Base-by-base conservation (phyloP, 2,797 vertebrate genomes). In the Pseudopleuronectes americanus region DNA sequence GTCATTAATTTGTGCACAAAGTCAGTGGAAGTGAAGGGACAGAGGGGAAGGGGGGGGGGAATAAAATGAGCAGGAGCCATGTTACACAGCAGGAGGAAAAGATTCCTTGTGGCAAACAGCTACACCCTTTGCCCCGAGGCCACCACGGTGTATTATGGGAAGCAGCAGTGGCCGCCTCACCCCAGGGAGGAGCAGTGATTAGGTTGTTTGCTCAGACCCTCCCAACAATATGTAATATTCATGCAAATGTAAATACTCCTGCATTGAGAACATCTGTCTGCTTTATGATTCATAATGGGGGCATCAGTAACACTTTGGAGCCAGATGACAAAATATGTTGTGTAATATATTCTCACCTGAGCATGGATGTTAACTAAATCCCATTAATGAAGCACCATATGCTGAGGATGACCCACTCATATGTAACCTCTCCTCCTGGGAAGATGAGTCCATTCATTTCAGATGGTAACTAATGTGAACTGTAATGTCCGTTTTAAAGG, bases 101-200 rank as follows among this genome's bases (percentile, higher is more conserved):
- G 31, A 65, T 87, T 79, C 75, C 88, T 77, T 12, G 73, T 57
- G 61, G 65, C 73, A 65, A 74, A 65, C 71, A 75, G 75, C 76
- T 80, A 81, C 85, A 86, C 86, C 90, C 83, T 77, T 87, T 88
- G 82, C 85, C 90, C 81, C 59, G 48, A 81, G 88, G 89, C 86
- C 79, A 80, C 51, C 76, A 78, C 47, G 69, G 64, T 81, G 89
- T 86, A 84, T 92, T 87, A 73, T 89, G 89, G 84, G 88, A 89
- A 80, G 63, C 47, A 60, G 81, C 75, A 78, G 69, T 77, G 54
- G 66, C 57, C 74, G 59, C 57, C 55, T 80, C 55, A 72, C 81
- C 68, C 67, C 6, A 21, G 78, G 71, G 78, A 76, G 47, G 16
- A 73, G 26, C 66, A 45, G 36, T 80, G 74, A 84, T 84, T 75